These are phyloP conservation scores for Ellobius talpinus DNA, from an alignment of 2,113 vertebrate species.

Conservation along the genomic window DNA sequence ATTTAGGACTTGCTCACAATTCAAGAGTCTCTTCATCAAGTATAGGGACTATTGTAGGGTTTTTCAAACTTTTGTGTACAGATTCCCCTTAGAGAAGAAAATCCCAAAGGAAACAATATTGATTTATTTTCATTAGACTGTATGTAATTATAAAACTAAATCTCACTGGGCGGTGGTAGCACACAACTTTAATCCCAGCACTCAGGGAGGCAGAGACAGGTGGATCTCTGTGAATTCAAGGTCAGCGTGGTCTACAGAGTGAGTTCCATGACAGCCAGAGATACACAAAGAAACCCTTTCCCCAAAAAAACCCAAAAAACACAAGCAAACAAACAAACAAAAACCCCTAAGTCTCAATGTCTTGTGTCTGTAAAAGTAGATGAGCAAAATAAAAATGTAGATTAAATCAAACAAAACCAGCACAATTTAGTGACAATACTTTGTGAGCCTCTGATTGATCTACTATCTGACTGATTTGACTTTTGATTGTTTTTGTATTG, in stretches of 20 bases:
- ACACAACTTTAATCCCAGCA: too few species aligned
- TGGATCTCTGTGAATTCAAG: too few species aligned
- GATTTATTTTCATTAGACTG: background rate
- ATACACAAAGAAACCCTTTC: too few species aligned
- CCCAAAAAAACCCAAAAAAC: too few species aligned
- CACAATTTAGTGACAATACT: slow-evolving; percentile 13
- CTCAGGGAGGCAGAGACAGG: too few species aligned
- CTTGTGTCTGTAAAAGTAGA: background rate
- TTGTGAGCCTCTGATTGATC: background rate
- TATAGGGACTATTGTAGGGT: background rate
- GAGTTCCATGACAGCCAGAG: too few species aligned
- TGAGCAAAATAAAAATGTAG: slow-evolving; percentile 16
- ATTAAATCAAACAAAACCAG: slow-evolving; percentile 31
- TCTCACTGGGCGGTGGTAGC: background rate
- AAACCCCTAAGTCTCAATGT: background rate
- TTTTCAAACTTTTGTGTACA: background rate
- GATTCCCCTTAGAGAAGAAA: background rate
- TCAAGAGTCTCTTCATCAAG: background rate
- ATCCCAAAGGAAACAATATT: background rate
- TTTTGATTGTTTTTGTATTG: background rate
- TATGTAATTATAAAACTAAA: background rate
- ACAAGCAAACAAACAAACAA: too few species aligned
- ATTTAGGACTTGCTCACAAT: background rate
- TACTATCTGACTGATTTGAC: background rate
- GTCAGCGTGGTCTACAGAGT: too few species aligned